These are phyloP conservation scores for Micromys minutus DNA, from an alignment of 2,113 vertebrate genomes.

Conservation along the genomic window DNA sequence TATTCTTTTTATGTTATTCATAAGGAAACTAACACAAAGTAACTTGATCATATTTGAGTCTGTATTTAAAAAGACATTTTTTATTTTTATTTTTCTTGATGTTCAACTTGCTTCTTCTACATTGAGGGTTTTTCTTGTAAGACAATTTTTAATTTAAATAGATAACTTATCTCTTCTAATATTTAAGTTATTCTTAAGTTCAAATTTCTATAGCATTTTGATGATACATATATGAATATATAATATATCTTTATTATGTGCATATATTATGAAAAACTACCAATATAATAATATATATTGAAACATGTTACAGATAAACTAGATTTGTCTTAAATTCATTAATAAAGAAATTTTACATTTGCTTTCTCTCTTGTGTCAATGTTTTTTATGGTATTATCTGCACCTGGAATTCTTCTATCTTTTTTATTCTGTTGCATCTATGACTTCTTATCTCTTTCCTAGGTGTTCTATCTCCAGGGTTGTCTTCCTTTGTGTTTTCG, in stretches of 20 bases:
- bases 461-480: too few species aligned
- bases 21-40: neutral
- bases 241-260: neutral
- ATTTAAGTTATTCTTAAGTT: neutral
- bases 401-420: too few species aligned
- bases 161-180: neutral
- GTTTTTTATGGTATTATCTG: too few species aligned
- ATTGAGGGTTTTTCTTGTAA: neutral
- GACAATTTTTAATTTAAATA: neutral
- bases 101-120: neutral
- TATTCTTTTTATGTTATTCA: neutral
- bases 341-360: too few species aligned
- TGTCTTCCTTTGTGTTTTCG: too few species aligned
- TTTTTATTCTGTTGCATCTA: too few species aligned
- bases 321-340: neutral
- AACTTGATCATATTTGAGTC: neutral
- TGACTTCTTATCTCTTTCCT: too few species aligned
- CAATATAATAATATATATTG: neutral
- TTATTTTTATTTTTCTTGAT: neutral
- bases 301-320: neutral
- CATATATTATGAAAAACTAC: neutral
- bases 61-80: too few species aligned
- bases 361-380: too few species aligned
- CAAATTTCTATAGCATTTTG: neutral
- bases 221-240: neutral